Percentiles rank a stretch among this genome's conserved stretches.
These are phyloP conservation scores for Daphoenositta chrysoptera DNA, from an alignment of 2,113 vertebrate species.

Conservation along the genomic window DNA sequence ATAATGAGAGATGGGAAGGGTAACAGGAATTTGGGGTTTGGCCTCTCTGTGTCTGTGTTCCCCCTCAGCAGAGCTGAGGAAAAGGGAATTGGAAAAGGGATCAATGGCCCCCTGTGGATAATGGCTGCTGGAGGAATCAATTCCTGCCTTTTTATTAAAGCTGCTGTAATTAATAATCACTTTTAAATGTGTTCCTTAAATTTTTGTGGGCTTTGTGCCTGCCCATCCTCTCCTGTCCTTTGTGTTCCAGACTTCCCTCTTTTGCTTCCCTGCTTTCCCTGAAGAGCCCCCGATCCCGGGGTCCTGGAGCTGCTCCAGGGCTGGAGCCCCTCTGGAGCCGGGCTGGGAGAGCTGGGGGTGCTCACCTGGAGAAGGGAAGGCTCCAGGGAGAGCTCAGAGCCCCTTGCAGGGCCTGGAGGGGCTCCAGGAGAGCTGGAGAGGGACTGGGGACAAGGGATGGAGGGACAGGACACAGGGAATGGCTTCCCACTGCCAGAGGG, in stretches of 20 bases:
- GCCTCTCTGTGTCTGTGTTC: not conserved
- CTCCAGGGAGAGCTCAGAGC: not conserved
- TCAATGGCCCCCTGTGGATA: not conserved
- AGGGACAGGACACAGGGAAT: not conserved
- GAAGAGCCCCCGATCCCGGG: rapidly evolving
- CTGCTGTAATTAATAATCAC: not conserved
- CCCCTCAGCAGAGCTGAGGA: not conserved
- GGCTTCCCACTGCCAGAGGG: rapidly evolving
- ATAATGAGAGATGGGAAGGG: not conserved
- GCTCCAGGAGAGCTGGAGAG: not conserved
- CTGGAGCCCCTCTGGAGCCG: not conserved
- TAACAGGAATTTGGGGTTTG: rapidly evolving
- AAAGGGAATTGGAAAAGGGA: not conserved
- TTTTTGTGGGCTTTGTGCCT: not conserved
- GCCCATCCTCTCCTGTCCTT: not conserved
- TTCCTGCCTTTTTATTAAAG: not conserved
- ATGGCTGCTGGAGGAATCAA: not conserved
- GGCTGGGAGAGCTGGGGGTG: not conserved
- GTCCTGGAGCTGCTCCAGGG: not conserved
- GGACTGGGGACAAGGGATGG: not conserved
- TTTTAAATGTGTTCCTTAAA: not conserved
- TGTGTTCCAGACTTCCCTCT: not conserved
- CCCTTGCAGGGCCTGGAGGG: rapidly evolving
- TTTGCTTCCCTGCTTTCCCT: not conserved
- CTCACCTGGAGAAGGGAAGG: not conserved